A percentile compares a stretch with the other conserved stretches of the same genome.
Conservation (phyloP, 2,113 vertebrate genomes). For the Syngnathoides biaculeatus region DNA sequence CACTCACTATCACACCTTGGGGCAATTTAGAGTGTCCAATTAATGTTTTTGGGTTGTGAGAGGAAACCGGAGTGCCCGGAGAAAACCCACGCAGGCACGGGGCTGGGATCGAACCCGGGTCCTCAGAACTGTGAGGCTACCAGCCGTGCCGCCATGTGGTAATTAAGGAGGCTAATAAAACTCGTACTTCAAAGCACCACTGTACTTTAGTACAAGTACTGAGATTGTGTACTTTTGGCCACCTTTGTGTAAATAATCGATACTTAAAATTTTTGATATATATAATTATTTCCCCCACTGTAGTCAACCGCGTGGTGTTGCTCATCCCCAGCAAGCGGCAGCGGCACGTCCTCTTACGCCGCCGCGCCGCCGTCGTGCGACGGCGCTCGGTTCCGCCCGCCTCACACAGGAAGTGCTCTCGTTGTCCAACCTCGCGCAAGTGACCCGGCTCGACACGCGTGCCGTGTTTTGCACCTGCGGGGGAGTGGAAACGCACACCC, state of each 20-base stretch:
- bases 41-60: too few relatives aligned
- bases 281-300: background rate
- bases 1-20: too few relatives aligned
- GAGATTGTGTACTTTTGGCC: background rate
- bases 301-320: background rate
- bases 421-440: constrained; percentile 24
- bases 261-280: background rate
- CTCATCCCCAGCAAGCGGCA: background rate
- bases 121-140: too few relatives aligned
- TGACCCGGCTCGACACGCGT: constrained; percentile 26
- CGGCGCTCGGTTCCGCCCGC: constrained; percentile 11
- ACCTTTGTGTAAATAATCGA: background rate
- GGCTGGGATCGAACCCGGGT: too few relatives aligned
- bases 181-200: too few relatives aligned
- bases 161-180: too few relatives aligned
- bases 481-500: constrained; percentile 20
- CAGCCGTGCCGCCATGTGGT: too few relatives aligned
- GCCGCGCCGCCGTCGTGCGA: background rate
- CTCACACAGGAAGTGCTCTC: constrained; percentile 16
- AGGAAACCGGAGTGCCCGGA: too few relatives aligned
- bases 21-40: too few relatives aligned
- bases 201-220: too few relatives aligned
- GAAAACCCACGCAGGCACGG: too few relatives aligned
- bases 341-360: background rate
- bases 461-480: background rate